Evolutionary conservation across 2,113 vertebrate genomes (phyloP).

Genomic region (Podilymbus podiceps): DNA sequence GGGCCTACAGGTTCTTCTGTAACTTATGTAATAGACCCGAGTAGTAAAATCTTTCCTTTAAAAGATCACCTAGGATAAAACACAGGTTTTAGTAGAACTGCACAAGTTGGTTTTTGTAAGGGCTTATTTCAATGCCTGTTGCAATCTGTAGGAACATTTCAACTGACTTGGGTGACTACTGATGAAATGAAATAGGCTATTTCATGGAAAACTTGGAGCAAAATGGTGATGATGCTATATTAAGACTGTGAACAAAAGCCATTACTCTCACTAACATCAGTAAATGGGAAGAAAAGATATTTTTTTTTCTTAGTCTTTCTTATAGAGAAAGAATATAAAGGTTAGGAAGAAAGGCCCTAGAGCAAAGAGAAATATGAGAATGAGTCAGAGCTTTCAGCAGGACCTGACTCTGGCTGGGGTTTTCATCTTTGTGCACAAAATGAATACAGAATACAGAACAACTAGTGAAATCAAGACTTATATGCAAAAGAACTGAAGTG

Average conservation of each 20-base stretch:
- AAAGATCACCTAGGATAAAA: neutral
- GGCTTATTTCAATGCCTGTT: neutral
- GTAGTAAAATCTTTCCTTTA: neutral
- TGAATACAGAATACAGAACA: neutral
- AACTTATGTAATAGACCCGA: neutral
- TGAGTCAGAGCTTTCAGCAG: constrained; percentile 57
- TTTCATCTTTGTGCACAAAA: constrained; percentile 46
- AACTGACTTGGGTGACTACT: constrained; percentile 5
- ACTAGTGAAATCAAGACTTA: constrained; percentile 26
- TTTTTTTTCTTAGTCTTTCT: neutral
- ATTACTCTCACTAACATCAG: constrained; percentile 26
- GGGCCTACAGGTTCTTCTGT: neutral
- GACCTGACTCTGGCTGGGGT: constrained; percentile 15
- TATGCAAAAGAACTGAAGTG: neutral
- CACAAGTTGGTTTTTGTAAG: neutral
- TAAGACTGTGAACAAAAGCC: constrained; percentile 25
- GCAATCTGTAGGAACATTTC: constrained; percentile 3
- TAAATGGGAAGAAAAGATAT: neutral
- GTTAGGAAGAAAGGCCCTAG: constrained; percentile 19
- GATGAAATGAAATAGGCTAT: constrained; percentile 6
- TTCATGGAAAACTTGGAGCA: constrained; percentile 14
- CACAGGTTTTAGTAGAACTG: neutral
- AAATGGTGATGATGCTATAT: neutral
- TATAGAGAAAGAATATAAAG: neutral
- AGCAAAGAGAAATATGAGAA: constrained; percentile 29